Base-by-base conservation (phyloP, 37 sponge, comb jelly and placozoan genomes). In the Dysidea cf. avara region DNA sequence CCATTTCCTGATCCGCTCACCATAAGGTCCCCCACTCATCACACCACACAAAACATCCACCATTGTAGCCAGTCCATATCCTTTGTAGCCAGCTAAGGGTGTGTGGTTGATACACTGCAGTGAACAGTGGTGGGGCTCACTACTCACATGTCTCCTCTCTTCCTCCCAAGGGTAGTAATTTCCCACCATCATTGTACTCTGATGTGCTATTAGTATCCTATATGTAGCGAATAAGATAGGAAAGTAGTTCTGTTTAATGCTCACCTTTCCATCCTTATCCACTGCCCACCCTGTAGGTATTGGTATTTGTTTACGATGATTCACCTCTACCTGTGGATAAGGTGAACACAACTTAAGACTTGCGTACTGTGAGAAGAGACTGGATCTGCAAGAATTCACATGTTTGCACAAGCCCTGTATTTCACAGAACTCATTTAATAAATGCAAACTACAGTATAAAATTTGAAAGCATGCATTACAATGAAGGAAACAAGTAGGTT, bases 61-160 rank as follows among this genome's bases (percentile, higher is more conserved):
- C 89, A 88, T 91, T 68, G 82, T 85, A 29, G 78, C 86, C 65
- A 96, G 75, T 2, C 92, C 96, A 53, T 91, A 91, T 26, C 96
- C 96, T 50, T 96, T 96, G 81, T 96, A 96, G 14, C 96, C 96
- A 58, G 73, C 81, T 64, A 38, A n/a, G n/a, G n/a, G n/a, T n/a
- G n/a, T n/a, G n/a, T n/a, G n/a, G n/a, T n/a, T n/a, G n/a, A n/a
- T n/a, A n/a, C n/a, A n/a, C n/a, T n/a, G n/a, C n/a, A n/a, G n/a
- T n/a, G n/a, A n/a, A n/a, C n/a, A n/a, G n/a, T n/a, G n/a, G n/a
- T n/a, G n/a, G n/a, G n/a, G n/a, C 22, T 30, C 11, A 30, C 24
- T 11, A 30, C 72, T 35, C 39, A 70, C 87, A 77, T 14, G 86
- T 87, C 25, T 71, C 62, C 64, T 96, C 96, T n/a, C 49, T 47